Evolutionary conservation across 2,888 invertebrate species (phyloP), one percentile per base, ranked within the genome.

Genomic region (Autographa pulchrina): DNA sequence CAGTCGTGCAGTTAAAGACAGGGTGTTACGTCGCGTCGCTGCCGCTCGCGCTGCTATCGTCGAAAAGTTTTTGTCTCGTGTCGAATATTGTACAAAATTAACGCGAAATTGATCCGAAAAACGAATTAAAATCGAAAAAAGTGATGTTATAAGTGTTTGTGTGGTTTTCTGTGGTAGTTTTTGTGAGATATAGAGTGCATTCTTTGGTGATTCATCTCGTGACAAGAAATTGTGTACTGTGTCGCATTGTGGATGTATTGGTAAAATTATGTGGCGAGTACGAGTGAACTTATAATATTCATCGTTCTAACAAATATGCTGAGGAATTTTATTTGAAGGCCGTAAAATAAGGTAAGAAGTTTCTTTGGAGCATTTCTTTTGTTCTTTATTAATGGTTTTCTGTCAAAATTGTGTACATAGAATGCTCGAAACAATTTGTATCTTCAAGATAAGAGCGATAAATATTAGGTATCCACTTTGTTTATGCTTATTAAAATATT

Each of bases 121-220:
- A 83, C 87, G 87, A 88, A 81, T 80, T 79, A 76, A 81, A 83
- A 80, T 85, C 80, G 81, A 86, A 82, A 81, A 84, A 86, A 87
- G 89, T 91, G 91, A 75, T 85, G 85, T 87, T 89, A 65, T 62
- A 74, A 78, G 90, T 91, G 90, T 88, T 76, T 70, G 74, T 86
- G 91, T 91, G 89, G 80, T 87, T 89, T 85, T 85, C 70, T 81
- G 90, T 88, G 87, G 73, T 87, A 86, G 85, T 90, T 87, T 86
- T 75, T 72, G 85, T 88, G 92, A 91, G 90, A 85, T 84, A 84
- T 73, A 72, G 83, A 90, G 93, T 94, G 94, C 93, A 93, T 94
- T 94, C 93, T 92, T 91, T 78, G 91, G 94, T 95, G 95, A 95
- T 94, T 95, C 95, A 95, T 95, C 94, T 94, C 90, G 80, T 81